phyloP scores from a whole-genome alignment of 2,797 vertebrate species.

The Lithobates pipiens region DNA sequence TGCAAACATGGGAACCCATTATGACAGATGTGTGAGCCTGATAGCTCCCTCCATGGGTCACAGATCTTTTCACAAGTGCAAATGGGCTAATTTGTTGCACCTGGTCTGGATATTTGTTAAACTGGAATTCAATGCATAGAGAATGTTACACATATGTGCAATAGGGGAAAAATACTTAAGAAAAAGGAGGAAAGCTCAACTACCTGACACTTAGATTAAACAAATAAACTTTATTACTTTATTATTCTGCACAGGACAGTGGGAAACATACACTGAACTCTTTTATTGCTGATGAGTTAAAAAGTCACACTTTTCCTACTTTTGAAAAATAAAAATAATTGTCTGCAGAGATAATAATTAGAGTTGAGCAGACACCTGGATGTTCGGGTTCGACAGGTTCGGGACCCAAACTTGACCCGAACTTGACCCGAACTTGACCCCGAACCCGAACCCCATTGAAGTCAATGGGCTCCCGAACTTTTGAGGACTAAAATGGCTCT shows the following conservation, averaged over 20 bases:
- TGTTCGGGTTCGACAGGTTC: too few relatives aligned
- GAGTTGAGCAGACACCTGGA: too few relatives aligned
- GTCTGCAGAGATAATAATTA: too few relatives aligned
- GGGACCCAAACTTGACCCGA: too few relatives aligned
- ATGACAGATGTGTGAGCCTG: background rate
- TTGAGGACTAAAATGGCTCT: too few relatives aligned
- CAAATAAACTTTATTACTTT: background rate
- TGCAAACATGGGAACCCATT: background rate
- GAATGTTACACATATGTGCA: background rate
- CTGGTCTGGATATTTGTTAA: background rate
- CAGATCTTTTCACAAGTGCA: slow-evolving; percentile 6
- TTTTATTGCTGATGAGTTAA: too few relatives aligned
- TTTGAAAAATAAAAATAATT: too few relatives aligned
- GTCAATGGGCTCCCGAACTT: too few relatives aligned
- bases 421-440: too few relatives aligned
- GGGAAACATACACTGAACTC: too few relatives aligned
- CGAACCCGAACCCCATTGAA: too few relatives aligned
- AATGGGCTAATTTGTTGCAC: slow-evolving; percentile 2
- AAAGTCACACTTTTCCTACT: too few relatives aligned
- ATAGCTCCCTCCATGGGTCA: slow-evolving; percentile 1
- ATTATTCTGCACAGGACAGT: background rate
- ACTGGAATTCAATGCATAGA: background rate
- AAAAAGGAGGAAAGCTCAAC: background rate
- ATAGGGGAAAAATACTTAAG: background rate
- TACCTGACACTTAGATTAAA: background rate